Percentiles rank a stretch among this genome's conserved stretches.
Evolutionary conservation across 2,113 vertebrate species (phyloP).

Genomic region (Malurus elegans): DNA sequence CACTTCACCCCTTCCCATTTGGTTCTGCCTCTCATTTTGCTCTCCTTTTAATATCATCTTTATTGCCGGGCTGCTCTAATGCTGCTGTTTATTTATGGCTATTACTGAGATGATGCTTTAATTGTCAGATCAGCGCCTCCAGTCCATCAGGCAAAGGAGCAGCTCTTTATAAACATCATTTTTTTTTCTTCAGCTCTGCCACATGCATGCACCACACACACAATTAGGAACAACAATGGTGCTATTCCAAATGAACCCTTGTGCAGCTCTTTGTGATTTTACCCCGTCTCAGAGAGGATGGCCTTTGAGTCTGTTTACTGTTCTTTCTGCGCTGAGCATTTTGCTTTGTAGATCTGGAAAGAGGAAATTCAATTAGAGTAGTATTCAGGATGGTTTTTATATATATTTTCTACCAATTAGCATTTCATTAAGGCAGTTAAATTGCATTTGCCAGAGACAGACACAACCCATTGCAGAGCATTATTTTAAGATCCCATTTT

Average conservation of each 20-base stretch:
- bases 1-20: slow-evolving; percentile 37
- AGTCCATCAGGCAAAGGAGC: slow-evolving; percentile 55
- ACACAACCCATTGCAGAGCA: slow-evolving; percentile 42
- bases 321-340: not conserved
- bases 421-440: slow-evolving; percentile 74
- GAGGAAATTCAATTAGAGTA: slow-evolving; percentile 60
- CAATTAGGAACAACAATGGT: slow-evolving; percentile 9
- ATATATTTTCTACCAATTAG: slow-evolving; percentile 73
- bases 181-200: slow-evolving; percentile 5
- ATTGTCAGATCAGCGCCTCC: slow-evolving; percentile 59
- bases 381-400: slow-evolving; percentile 55
- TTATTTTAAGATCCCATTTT: slow-evolving; percentile 65
- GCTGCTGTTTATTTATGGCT: slow-evolving; percentile 63
- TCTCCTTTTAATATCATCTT: slow-evolving; percentile 53
- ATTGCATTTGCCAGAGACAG: slow-evolving; percentile 71
- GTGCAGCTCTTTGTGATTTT: not conserved
- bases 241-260: not conserved
- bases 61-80: slow-evolving; percentile 54
- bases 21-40: slow-evolving; percentile 23
- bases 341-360: slow-evolving; percentile 26
- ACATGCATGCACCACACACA: not conserved
- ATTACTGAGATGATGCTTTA: slow-evolving; percentile 54
- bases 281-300: not conserved
- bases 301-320: slow-evolving; percentile 15
- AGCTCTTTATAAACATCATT: slow-evolving; percentile 22